Conservation (phyloP, 2,888 invertebrate genomes). For the Nomada flava region DNA sequence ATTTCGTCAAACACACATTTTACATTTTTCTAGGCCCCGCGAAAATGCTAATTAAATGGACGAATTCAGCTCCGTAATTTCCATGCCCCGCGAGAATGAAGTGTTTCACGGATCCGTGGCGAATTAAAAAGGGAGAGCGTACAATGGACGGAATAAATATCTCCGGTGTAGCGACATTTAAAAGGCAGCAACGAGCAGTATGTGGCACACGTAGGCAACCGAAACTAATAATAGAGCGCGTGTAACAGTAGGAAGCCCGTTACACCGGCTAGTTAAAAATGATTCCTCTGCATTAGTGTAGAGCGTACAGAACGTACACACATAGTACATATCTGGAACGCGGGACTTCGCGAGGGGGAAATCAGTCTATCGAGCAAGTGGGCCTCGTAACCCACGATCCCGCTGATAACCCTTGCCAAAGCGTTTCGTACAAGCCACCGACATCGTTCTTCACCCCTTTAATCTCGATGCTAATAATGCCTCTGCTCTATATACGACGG, state of each 20-base stretch:
- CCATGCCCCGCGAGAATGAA: no score
- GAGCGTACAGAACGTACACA: no score
- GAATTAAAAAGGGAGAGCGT: no score
- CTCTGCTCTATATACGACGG: neutral
- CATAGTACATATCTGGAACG: conserved; percentile 43
- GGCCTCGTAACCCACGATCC: conserved; percentile 61
- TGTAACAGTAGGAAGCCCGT: conserved; percentile 30
- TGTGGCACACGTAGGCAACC: conserved; percentile 16
- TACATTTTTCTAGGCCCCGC: no score
- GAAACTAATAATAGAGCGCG: conserved; percentile 33
- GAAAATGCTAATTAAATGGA: no score
- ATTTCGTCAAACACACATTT: no score
- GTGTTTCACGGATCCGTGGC: neutral
- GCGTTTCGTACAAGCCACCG: conserved; percentile 11
- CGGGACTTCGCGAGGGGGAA: conserved; percentile 49
- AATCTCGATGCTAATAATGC: conserved; percentile 45
- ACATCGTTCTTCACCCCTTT: conserved; percentile 30
- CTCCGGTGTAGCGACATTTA: neutral
- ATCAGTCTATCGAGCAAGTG: conserved; percentile 59
- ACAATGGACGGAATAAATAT: neutral
- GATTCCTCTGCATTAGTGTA: conserved; percentile 21
- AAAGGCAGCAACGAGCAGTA: neutral
- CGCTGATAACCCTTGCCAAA: conserved; percentile 38
- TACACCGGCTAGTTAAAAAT: conserved; percentile 42
- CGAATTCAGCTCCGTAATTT: no score